Evolutionary conservation across 2,113 vertebrate species (phyloP).

Genomic region (Anser brachyrhynchus): DNA sequence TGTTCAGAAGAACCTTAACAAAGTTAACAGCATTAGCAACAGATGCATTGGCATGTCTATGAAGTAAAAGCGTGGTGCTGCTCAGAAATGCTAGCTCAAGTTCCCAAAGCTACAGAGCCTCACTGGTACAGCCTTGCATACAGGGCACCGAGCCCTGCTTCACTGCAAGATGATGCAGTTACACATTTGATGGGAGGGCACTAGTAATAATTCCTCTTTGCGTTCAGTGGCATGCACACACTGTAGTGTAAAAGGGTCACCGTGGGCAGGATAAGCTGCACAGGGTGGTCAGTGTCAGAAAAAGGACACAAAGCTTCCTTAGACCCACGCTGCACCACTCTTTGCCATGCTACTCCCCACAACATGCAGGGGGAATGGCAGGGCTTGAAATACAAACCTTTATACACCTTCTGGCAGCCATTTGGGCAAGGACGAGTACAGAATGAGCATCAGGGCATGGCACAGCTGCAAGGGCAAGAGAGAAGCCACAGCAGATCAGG

Average conservation of each 20-base stretch:
- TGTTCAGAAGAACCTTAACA: neutral
- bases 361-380: fast-evolving
- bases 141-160: neutral
- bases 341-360: neutral
- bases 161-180: neutral
- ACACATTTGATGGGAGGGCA: neutral
- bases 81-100: neutral
- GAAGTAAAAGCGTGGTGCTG: neutral
- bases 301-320: neutral
- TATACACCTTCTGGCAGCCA: neutral
- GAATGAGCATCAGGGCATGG: fast-evolving
- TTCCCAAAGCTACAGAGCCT: neutral
- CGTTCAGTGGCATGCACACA: neutral
- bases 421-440: neutral
- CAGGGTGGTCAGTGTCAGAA: neutral
- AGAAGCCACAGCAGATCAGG: neutral
- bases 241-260: neutral
- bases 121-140: neutral
- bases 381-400: neutral
- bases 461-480: neutral
- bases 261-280: neutral
- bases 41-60: neutral
- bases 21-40: neutral
- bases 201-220: neutral
- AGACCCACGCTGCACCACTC: neutral